Evolutionary conservation across 2,797 vertebrate species (phyloP), one percentile per base, ranked within the genome.

Genomic region (Esox lucius): DNA sequence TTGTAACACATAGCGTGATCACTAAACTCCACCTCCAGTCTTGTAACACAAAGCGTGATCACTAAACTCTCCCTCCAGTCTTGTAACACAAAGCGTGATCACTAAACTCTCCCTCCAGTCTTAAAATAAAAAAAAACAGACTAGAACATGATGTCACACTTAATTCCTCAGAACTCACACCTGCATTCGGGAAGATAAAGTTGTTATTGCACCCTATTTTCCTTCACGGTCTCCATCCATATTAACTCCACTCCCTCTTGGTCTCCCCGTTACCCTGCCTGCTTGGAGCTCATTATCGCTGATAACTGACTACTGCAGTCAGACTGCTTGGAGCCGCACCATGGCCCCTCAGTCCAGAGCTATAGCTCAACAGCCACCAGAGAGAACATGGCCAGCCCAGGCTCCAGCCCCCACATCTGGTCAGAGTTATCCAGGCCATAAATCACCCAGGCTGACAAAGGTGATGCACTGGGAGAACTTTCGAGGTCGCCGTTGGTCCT

Each of bases 361-460:
- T 77, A 68, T 78, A 83, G 81, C 79, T 88, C 81, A 85, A 66
- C 46, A 81, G 73, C 68, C 77, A 83, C 78, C 74, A 71, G 83
- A 86, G 84, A 74, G 81, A 86, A 89, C 71, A 69, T 11, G 42
- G 42, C 56, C 56, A 80, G 80, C 75, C 24, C 61, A 75, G 59
- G 22, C 48, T 22, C 35, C 61, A 24, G 48, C 2, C 56, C 51
- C 80, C 79, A 88, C 91, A 94, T 92, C 91, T 93, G 91, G 88
- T 89, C 59, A 11, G 72, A 75, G 85, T 93, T 90, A 90, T 77
- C 39, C 13, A 0, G 69, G 74, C 75, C 68, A 90, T 90, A 86
- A 91, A 91, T 92, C 87, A 87, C n/a, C 22, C 56, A 24, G 15
- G 56, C 79, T 70, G 79, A 77, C 83, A 80, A 82, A 80, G 77